Evolutionary conservation across 2,888 invertebrate species (phyloP).

Genomic region (Drepanosiphum platanoidis): DNA sequence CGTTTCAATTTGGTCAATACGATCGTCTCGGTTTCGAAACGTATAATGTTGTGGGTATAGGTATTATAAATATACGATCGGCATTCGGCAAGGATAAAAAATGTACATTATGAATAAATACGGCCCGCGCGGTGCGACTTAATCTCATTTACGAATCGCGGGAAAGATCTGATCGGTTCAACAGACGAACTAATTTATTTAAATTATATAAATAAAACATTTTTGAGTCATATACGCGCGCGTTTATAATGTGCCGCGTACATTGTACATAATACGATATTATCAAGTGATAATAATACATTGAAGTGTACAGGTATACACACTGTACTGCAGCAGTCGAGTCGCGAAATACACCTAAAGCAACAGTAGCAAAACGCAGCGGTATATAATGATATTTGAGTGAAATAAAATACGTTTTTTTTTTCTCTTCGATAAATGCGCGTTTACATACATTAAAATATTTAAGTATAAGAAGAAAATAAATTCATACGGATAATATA

Average conservation of each 20-base stretch:
- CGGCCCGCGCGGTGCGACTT: too few species aligned
- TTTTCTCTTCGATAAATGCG: background rate
- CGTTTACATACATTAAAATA: background rate
- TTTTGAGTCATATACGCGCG: background rate
- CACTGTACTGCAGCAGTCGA: too few species aligned
- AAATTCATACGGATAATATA: background rate
- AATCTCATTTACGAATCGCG: too few species aligned
- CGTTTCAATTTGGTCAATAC: too few species aligned
- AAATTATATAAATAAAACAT: background rate
- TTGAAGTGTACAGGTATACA: too few species aligned
- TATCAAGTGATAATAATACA: background rate
- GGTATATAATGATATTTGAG: too few species aligned
- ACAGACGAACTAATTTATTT: constrained; percentile 7
- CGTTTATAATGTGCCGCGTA: background rate
- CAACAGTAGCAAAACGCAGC: background rate
- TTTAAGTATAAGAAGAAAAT: background rate
- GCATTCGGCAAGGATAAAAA: too few species aligned
- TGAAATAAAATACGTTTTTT: background rate
- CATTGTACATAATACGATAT: background rate
- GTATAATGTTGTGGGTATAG: too few species aligned
- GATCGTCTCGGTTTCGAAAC: too few species aligned
- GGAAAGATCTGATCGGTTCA: background rate
- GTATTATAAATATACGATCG: too few species aligned
- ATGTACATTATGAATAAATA: too few species aligned
- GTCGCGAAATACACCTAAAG: background rate